phyloP scores from a whole-genome alignment of 2,113 vertebrate genomes.

The Rallus limicola region DNA sequence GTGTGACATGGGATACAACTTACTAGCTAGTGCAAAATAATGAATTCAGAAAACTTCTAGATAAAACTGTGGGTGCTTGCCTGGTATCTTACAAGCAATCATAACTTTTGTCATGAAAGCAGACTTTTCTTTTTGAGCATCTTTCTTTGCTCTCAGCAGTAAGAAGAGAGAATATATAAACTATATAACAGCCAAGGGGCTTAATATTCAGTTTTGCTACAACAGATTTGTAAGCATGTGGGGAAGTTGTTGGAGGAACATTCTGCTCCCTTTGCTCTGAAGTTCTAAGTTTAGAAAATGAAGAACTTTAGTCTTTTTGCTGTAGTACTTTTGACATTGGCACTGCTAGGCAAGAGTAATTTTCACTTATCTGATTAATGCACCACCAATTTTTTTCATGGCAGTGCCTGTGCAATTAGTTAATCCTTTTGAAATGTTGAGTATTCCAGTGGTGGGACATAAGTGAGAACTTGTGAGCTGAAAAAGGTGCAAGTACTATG shows the following conservation, averaged over 20 bases:
- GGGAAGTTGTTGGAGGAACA: background rate
- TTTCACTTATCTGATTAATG: background rate
- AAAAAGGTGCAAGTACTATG: background rate
- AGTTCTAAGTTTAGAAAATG: background rate
- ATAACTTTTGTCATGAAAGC: background rate
- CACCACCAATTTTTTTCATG: background rate
- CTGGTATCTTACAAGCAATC: background rate
- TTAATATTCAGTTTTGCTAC: slow-evolving; percentile 3
- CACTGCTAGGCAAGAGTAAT: background rate
- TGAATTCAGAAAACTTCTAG: background rate
- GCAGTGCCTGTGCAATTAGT: background rate
- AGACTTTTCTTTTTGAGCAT: background rate
- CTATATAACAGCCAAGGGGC: background rate
- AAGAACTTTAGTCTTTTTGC: background rate
- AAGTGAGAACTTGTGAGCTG: background rate
- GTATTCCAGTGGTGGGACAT: background rate
- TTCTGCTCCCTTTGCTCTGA: background rate
- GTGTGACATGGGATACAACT: background rate
- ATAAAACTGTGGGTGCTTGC: background rate
- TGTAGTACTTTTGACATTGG: background rate
- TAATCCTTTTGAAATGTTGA: background rate
- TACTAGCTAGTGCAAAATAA: background rate
- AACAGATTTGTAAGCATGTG: background rate
- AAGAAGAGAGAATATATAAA: background rate
- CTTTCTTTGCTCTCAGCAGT: background rate